Base-by-base conservation (phyloP, 2,113 vertebrate genomes). In the Trichomycterus rosablanca region DNA sequence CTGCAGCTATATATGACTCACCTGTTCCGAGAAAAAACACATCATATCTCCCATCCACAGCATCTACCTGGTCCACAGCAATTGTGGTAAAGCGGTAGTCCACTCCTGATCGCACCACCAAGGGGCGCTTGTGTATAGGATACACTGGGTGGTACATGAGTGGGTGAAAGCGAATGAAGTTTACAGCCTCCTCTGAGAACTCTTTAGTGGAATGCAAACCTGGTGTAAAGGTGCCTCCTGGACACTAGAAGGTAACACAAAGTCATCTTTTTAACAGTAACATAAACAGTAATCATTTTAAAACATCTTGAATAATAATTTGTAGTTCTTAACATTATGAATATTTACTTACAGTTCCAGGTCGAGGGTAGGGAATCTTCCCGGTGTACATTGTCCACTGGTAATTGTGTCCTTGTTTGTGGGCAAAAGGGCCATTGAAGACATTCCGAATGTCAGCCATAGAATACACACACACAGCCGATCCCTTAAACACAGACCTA, bases 1-100 rank as follows among this genome's bases (percentile, higher is more conserved):
- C 11, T 42, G 16, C 10, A 35, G 15, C 5, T 3, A 16, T 18
- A 6, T 3, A 34, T 54, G 35, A 32, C 76, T 78, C 68, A 91
- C 89, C 90, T 68, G 90, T 91, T n/a, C 89, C 90, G 48, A 92
- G 70, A 69, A 91, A 91, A 44, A 92, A 84, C 63, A 91, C 89
- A 68, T 90, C 87, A 4, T 92, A 91, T 42, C 88, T 85, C 4
- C 85, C 90, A 5, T 92, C 90, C 43, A 89, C 88, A 1, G 89
- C 89, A 4, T 89, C 87, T 68, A 90, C 89, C 59, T 86, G 85
- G 57, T 92, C 90, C 72, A 92, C 89, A 22, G 87, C 87, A 51
- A 91, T 62, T 20, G 86, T 83, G 1, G 89, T 92, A 81, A 81
- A 92, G 11, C 87, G 84, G 65, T 91, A 92, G 58, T 88, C 86